phyloP scores from a whole-genome alignment of 1,140 invertebrate species.

The Laodelphax striatellus region DNA sequence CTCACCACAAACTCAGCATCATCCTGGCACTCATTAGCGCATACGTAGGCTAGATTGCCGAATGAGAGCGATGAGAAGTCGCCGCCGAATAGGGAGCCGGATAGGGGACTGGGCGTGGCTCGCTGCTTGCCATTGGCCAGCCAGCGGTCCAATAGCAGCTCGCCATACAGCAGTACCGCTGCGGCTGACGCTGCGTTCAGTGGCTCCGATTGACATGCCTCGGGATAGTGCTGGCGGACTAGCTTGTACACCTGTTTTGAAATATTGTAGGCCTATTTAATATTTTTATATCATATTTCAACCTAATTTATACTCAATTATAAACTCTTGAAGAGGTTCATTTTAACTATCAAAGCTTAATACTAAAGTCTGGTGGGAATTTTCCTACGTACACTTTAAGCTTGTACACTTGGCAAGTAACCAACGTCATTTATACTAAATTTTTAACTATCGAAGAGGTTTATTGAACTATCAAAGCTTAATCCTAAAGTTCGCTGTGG shows the following conservation, averaged over 20 bases:
- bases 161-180: conserved; percentile 37
- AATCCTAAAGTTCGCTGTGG: too few relatives aligned
- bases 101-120: conserved; percentile 14
- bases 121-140: conserved; percentile 27
- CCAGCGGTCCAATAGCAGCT: conserved; percentile 45
- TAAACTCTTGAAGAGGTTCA: too few relatives aligned
- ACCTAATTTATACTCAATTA: too few relatives aligned
- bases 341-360: too few relatives aligned
- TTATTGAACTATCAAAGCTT: too few relatives aligned
- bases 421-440: too few relatives aligned
- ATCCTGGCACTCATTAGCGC: neutral
- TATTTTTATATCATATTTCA: too few relatives aligned
- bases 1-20: neutral
- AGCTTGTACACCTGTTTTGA: neutral
- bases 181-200: neutral
- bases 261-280: neutral
- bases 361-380: too few relatives aligned
- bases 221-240: neutral
- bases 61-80: conserved; percentile 21
- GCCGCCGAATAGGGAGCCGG: conserved; percentile 14
- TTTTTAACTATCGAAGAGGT: too few relatives aligned
- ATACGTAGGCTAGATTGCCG: conserved; percentile 15
- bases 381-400: too few relatives aligned
- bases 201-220: neutral
- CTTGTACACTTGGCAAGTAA: too few relatives aligned